Evolutionary conservation across 2,113 vertebrate genomes (phyloP).

Genomic region (Felis catus): F.catus_Fca126_mat1.0 CM031418.1:92456501-92457000

Average conservation of each 20-base stretch:
- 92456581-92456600: not conserved
- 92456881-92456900: not conserved
- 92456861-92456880: not conserved
- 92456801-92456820: not conserved
- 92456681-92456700: not conserved
- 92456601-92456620: not conserved
- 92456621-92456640: not conserved
- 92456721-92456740: not conserved
- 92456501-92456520: not conserved
- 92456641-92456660: not conserved
- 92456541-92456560: not conserved
- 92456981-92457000: not conserved
- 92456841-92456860: not conserved
- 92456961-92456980: not conserved
- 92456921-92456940: not conserved
- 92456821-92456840: not conserved
- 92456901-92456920: not conserved
- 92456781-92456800: not conserved
- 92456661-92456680: not conserved
- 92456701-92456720: not conserved
- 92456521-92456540: not conserved
- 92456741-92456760: not conserved
- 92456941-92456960: not conserved
- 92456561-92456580: not conserved
- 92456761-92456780: not conserved